Base-by-base conservation (phyloP, 2,888 invertebrate species). In the Bellardia bayeri region DNA sequence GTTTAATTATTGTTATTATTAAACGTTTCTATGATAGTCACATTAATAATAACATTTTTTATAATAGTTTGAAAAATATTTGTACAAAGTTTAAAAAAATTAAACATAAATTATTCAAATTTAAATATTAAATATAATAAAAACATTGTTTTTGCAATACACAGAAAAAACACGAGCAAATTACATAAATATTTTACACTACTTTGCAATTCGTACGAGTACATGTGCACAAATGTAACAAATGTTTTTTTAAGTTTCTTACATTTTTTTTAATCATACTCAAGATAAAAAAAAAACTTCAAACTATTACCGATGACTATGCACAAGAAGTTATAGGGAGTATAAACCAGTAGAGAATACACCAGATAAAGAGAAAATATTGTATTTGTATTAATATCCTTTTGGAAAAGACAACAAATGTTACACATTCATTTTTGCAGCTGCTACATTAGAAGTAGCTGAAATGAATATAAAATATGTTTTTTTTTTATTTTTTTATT, bases 381-480 rank as follows among this genome's bases (percentile, higher is more conserved):
- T 23, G 13, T 78, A n/a, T 79, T 72, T 51, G 74, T 74, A 54
- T 69, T 74, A 68, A 66, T 78, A 78, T 78, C 68, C 16, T 16
- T 76, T 76, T 33, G 68, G 13, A 56, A 30, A 68, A 11, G 45
- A 66, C 58, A 82, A 78, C 72, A 78, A 54, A 51, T 78, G 81
- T 78, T 78, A 51, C 23, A 61, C n/a, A 74, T 64, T n/a, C 30
- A 71, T 42, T 76, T 81, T 85, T 54, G 56, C 81, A 85, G 49
- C 85, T 85, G 85, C 72, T 85, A 64, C 69, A 76, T 37, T 30
- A 61, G 66, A 16, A 66, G 66, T 72, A 72, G 42, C 58, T 37
- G n/a, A 74, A 74, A 66, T 58, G 56, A 68, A 68, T 58, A 68
- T 40, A 69, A 61, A 33, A 63, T n/a, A 45, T 49, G 37, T 23